Base-by-base conservation (phyloP, 2,113 vertebrate species). In the Podiceps cristatus region DNA sequence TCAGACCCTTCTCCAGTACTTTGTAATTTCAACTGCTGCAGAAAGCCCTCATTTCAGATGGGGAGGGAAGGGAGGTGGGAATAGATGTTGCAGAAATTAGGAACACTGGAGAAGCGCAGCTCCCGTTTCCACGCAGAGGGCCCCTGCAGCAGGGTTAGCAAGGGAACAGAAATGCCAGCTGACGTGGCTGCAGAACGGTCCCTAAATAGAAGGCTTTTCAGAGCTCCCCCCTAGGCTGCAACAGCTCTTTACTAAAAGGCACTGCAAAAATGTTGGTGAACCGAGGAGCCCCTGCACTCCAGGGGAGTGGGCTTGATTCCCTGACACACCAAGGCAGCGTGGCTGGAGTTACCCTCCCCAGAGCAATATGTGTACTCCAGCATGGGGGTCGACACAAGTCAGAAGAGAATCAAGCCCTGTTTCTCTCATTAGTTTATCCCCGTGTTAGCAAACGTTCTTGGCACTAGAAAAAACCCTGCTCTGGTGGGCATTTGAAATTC, bases 111-210 rank as follows among this genome's bases (percentile, higher is more conserved):
- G 35, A 25, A 67, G 83, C 1, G 1, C 17, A 63, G 59, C 69
- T 81, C 59, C 29, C 27, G 18, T 37, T 69, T 37, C 4, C 45
- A 53, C 8, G 13, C 3, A 59, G 58, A 73, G 35, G 24, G 68
- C 50, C 64, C 40, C 64, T 49, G 91, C 78, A 88, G 80, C 67
- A 18, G 1, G 2, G 44, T 37, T 29, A 83, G 50, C n/a, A 55
- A 76, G 84, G 31, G 59, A 85, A 52, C 4, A 73, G 63, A 58
- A 89, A 86, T 53, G 29, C 68, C 72, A 94, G 53, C 58, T 88
- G 83, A 64, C 0, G 0, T 59, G 66, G 40, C 4, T 25, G 64
- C 63, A 84, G 62, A 63, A 53, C 0, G 1, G n/a, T 23, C 62
- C 63, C 67, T 52, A 49, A 79, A 62, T 2, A 86, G 75, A 40